Base-by-base conservation (phyloP, 2,797 vertebrate genomes). In the Enteromius argenteus region DNA sequence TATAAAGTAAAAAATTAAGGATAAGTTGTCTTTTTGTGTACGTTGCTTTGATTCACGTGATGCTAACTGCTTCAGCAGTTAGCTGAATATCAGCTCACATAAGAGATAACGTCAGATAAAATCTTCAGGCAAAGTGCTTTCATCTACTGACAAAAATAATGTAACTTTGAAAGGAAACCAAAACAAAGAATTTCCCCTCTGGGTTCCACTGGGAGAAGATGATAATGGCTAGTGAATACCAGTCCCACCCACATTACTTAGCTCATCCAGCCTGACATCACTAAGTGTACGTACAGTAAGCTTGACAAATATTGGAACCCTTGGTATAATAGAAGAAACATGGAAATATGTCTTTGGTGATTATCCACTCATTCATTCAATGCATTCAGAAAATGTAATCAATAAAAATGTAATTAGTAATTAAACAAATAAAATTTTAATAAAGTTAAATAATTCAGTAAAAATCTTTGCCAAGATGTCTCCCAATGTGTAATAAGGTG, bases 221-320 rank as follows among this genome's bases (percentile, higher is more conserved):
- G 77, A 84, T 58, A 72, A 81, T 85, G 85, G 64, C 84, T 80
- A 78, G 13, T 9, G 80, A 77, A 85, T 72, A 5, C 15, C 27
- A 21, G 42, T 58, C 37, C 73, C 75, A 71, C 80, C 67, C 75
- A 74, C 0, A 0, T 60, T n/a, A 23, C 32, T 58, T 58, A 76
- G 35, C 74, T 42, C 37, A 44, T 62, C n/a, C 21, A 39, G 35
- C 5, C 51, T 76, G 51, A 75, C 21, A 75, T 39, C 51, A 58
- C 19, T 30, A 13, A 74, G 46, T 53, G 17, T 75, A 17, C n/a
- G 30, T 17, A 30, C 42, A 75, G 32, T 21, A 46, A 46, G 23
- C 42, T 42, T 17, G 23, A 72, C 44, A 72, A 30, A 46, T 72
- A 14, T 49, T 49, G 15, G 23, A 17, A 73, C 9, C 17, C 44